phyloP scores from a whole-genome alignment of 1,140 invertebrate species.

The Drosophila auraria region DNA sequence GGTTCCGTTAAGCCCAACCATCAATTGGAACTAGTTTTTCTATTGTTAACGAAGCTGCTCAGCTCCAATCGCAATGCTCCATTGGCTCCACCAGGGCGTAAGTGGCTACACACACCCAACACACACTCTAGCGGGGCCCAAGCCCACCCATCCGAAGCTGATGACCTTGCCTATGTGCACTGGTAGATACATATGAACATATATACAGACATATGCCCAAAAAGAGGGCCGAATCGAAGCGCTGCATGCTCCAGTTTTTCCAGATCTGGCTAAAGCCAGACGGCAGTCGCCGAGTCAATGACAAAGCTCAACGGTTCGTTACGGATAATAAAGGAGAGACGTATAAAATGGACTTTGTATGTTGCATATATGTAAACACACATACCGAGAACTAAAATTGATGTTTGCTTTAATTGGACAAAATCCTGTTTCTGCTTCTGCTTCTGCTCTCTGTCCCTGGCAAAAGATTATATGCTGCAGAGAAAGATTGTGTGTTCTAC shows the following conservation, averaged over 20 bases:
- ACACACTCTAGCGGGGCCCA: conserved; percentile 1
- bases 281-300: conserved; percentile 54
- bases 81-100: conserved; percentile 35
- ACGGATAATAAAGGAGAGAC: conserved; percentile 26
- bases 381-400: conserved; percentile 19
- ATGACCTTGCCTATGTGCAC: conserved; percentile 46
- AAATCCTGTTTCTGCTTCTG: conserved; percentile 47
- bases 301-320: conserved; percentile 68
- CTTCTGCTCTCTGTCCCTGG: background rate
- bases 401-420: conserved; percentile 64
- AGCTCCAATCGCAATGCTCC: conserved; percentile 40
- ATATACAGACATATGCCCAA: conserved; percentile 9
- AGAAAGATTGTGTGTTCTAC: conserved; percentile 47
- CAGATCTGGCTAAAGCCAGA: conserved; percentile 44
- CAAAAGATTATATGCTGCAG: conserved; percentile 21
- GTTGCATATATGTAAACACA: conserved; percentile 10
- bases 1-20: background rate
- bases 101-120: conserved; percentile 35
- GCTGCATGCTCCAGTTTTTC: conserved; percentile 62
- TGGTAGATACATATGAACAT: conserved; percentile 9
- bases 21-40: conserved; percentile 11
- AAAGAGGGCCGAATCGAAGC: conserved; percentile 27
- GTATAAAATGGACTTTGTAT: conserved; percentile 3
- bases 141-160: conserved; percentile 43
- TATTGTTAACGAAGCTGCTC: conserved; percentile 8